Base-by-base conservation (phyloP, 2,888 invertebrate species). In the Apomyelois bistriatella region DNA sequence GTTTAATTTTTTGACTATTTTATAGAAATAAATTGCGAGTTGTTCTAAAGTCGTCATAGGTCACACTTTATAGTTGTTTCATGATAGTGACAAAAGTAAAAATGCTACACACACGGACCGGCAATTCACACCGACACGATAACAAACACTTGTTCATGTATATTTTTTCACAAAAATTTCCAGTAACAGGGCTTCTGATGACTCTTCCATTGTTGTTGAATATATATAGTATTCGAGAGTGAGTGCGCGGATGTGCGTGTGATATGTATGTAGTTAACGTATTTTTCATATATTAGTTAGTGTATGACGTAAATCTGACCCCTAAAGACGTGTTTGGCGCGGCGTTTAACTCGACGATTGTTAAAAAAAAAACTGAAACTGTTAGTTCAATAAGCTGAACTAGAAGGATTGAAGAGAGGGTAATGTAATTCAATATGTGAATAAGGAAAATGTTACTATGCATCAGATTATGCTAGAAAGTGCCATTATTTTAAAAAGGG, bases 131-230 rank as follows among this genome's bases (percentile, higher is more conserved):
- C 9, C 12, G 28, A 16, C n/a, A n/a, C 1, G 13, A 30, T 3
- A 62, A 38, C 30, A 57, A 52, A 60, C 50, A 54, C 54, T 58
- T 61, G 65, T 65, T 60, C 58, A 58, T 60, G 55, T 68, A 64
- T 71, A 73, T 66, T 74, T 74, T 22, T 74, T 69, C 62, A 65
- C 70, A 68, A 58, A 65, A 66, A 59, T 66, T 70, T 69, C 55
- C 76, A 69, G 62, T 65, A 75, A 69, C 69, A 73, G 83, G 78
- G 80, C 82, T 87, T 85, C 85, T 82, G 68, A 79, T 62, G 73
- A 78, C 66, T 85, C 86, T 88, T 88, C 86, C 86, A 86, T 82
- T 84, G 76, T 85, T 85, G 74, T 77, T 78, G 70, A 74, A 69
- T 70, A 65, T 66, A 38, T 61, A 66, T 66, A 65, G 63, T 70